Evolutionary conservation across 2,797 vertebrate species (phyloP).

Genomic region (Lemur catta): DNA sequence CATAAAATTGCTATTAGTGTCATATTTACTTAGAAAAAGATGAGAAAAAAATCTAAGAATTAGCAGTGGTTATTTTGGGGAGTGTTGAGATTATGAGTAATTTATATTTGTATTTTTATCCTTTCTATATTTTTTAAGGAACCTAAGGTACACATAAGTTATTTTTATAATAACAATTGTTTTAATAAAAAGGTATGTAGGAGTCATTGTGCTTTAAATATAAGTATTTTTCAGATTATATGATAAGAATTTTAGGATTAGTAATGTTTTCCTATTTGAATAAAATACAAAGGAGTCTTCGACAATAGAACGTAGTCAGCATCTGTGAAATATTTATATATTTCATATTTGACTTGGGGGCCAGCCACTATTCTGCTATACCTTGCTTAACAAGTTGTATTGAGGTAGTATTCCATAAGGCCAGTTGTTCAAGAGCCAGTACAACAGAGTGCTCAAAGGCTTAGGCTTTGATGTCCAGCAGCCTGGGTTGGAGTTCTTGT

Average conservation of each 20-base stretch:
- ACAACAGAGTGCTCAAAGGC: neutral
- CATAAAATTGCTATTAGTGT: neutral
- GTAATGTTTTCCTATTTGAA: neutral
- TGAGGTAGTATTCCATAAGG: neutral
- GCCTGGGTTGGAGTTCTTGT: neutral
- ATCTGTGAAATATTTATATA: neutral
- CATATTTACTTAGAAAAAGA: neutral
- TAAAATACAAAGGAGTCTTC: neutral
- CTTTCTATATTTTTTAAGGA: neutral
- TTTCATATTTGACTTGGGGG: neutral
- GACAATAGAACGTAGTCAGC: neutral
- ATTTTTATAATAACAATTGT: neutral
- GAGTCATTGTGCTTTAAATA: neutral
- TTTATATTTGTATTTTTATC: neutral
- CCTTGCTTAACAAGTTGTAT: neutral
- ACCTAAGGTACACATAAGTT: neutral
- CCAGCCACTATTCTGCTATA: neutral
- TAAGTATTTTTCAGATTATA: conserved; percentile 5
- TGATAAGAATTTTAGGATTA: conserved; percentile 25
- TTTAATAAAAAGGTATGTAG: neutral
- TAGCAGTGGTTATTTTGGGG: neutral
- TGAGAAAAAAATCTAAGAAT: neutral
- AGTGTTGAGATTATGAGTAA: neutral
- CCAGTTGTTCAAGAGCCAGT: neutral
- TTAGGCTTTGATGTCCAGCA: neutral